A percentile compares a stretch with the other conserved stretches of the same genome.
phyloP scores from a whole-genome alignment of 2,888 invertebrate species.

The Adelognathus sp. region DNA sequence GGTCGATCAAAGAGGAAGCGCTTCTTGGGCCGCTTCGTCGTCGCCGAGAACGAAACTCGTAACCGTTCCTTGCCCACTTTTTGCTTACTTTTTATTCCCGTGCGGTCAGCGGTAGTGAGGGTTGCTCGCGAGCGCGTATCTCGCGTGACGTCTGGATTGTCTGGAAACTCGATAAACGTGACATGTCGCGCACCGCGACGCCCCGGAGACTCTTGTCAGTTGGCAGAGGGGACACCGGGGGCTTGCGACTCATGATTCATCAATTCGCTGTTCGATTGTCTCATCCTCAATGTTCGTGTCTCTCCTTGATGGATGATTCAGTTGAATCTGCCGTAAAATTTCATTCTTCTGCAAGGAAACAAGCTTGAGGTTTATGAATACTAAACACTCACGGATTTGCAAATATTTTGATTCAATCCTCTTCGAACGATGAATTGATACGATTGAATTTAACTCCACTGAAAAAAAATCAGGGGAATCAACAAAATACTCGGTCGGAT shows the following conservation, averaged over 20 bases:
- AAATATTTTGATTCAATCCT: too few relatives aligned
- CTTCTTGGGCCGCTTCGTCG: background rate
- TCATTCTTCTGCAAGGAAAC: too few relatives aligned
- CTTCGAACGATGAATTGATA: too few relatives aligned
- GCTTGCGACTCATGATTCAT: background rate
- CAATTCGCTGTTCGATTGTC: background rate
- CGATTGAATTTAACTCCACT: too few relatives aligned
- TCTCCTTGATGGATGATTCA: background rate
- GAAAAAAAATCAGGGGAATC: too few relatives aligned
- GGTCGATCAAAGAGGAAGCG: conserved; percentile 35
- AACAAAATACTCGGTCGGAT: too few relatives aligned
- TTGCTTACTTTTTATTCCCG: conserved; percentile 15
- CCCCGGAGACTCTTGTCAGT: conserved; percentile 46
- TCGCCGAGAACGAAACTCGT: conserved; percentile 6
- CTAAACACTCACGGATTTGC: too few relatives aligned
- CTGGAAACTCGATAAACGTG: conserved; percentile 63
- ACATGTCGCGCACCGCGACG: conserved; percentile 56
- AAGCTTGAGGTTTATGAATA: too few relatives aligned
- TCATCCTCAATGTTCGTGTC: background rate
- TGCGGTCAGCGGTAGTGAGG: conserved; percentile 7
- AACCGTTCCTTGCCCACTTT: background rate
- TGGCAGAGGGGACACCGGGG: conserved; percentile 22
- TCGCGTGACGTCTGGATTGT: conserved; percentile 62
- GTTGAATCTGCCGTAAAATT: too few relatives aligned
- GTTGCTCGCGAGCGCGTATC: conserved; percentile 52